Conservation (phyloP, 2,113 vertebrate genomes). For the Indicator indicator region DNA sequence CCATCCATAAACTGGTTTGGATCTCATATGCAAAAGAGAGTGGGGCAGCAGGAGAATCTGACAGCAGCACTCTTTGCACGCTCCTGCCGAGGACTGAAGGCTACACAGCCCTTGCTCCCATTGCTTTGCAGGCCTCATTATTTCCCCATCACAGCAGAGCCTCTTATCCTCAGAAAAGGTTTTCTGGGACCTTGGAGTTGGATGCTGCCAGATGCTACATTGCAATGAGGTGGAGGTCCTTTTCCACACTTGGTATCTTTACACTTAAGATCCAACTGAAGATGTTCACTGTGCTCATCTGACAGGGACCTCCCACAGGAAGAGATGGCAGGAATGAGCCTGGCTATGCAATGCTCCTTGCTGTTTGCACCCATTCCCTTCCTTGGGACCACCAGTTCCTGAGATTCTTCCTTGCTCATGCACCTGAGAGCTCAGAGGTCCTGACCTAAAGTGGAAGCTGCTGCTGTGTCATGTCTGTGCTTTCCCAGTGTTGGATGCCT, state of each 20-base stretch:
- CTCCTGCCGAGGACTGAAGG: rapidly evolving
- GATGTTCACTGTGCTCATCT: neutral
- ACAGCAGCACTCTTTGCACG: neutral
- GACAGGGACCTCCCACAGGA: neutral
- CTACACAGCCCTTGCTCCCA: neutral
- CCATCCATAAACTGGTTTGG: neutral
- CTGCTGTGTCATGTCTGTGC: neutral
- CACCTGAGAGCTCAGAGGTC: neutral
- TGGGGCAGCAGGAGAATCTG: neutral
- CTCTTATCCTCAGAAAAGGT: neutral
- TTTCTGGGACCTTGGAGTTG: neutral
- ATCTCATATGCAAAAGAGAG: neutral
- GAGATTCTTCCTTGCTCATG: neutral
- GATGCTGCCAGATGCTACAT: neutral
- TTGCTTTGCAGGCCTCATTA: neutral
- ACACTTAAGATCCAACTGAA: neutral
- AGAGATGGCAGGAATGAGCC: neutral
- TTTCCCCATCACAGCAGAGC: neutral
- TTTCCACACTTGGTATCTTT: neutral
- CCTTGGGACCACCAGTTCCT: neutral
- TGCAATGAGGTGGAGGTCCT: neutral
- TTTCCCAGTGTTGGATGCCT: neutral
- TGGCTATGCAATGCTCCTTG: neutral
- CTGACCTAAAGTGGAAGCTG: neutral
- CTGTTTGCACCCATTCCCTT: neutral